A percentile compares a stretch with the other conserved stretches of the same genome.
Evolutionary conservation across 2,888 invertebrate genomes (phyloP).

Genomic region (Andrena haemorrhoa): DNA sequence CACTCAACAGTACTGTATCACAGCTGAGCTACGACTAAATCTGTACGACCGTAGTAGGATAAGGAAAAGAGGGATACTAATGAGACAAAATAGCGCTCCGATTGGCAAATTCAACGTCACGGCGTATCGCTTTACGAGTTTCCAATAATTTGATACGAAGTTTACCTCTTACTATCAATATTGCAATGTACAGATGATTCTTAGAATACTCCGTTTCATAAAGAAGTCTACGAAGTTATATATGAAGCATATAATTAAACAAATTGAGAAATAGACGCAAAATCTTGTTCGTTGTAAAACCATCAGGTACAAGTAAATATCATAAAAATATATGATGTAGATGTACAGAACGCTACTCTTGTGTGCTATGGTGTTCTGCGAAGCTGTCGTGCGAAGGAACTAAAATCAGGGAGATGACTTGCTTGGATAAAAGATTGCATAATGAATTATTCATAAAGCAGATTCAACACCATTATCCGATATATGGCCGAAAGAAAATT

Average conservation of each 20-base stretch:
- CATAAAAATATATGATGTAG: not conserved
- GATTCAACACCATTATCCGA: conserved; percentile 64
- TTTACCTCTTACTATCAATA: not conserved
- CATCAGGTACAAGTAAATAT: not conserved
- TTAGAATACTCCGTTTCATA: not conserved
- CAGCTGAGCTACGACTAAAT: conserved; percentile 40
- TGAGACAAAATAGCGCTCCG: conserved; percentile 13
- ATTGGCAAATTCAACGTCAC: conserved; percentile 39
- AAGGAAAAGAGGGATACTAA: conserved; percentile 26
- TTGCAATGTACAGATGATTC: not conserved
- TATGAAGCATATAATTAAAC: not conserved
- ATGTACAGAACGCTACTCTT: conserved; percentile 17
- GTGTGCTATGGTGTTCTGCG: conserved; percentile 34
- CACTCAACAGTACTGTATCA: not conserved
- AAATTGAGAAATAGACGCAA: not conserved
- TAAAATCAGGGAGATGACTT: conserved; percentile 66
- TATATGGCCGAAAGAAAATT: conserved; percentile 51
- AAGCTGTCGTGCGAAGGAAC: conserved; percentile 56
- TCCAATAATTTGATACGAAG: conserved; percentile 18
- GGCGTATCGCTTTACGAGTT: conserved; percentile 6
- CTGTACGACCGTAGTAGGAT: conserved; percentile 27
- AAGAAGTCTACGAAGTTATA: not conserved
- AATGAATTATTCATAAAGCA: conserved; percentile 73
- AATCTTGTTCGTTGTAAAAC: not conserved
- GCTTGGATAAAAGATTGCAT: conserved; percentile 41